Conservation (phyloP, 2,888 invertebrate genomes). For the Bimastos eiseni region DNA sequence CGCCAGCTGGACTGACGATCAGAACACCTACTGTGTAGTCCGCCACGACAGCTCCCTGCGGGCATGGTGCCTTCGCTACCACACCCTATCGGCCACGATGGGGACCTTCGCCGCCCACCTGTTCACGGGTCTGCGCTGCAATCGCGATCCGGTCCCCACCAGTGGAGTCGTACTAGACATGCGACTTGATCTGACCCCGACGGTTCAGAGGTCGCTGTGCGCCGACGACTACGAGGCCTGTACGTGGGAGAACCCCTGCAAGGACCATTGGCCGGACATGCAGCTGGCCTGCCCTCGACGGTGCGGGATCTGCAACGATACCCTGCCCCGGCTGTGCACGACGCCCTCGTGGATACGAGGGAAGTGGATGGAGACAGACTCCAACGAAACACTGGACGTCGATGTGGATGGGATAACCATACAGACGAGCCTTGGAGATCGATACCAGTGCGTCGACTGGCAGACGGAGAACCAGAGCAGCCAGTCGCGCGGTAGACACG, state of each 20-base stretch:
- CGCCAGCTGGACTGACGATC: slow-evolving; percentile 17
- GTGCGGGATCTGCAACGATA: slow-evolving; percentile 23
- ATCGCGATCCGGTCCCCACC: neutral
- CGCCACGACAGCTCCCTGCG: neutral
- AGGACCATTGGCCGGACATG: neutral
- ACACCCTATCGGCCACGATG: neutral
- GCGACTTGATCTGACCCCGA: neutral
- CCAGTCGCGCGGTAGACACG: neutral
- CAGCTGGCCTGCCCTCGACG: slow-evolving; percentile 18
- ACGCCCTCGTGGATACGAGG: slow-evolving; percentile 13
- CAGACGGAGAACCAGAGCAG: neutral
- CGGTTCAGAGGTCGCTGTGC: neutral
- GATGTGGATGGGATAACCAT: neutral
- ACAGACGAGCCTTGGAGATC: neutral
- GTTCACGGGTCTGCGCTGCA: slow-evolving; percentile 17
- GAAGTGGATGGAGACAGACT: neutral
- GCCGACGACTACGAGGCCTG: slow-evolving; percentile 28
- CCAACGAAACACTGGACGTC: neutral
- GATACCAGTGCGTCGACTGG: slow-evolving; percentile 2
- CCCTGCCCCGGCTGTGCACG: neutral
- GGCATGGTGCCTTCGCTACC: slow-evolving; percentile 28
- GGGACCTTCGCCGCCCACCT: slow-evolving; percentile 15
- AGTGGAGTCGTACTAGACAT: neutral
- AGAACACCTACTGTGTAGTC: neutral
- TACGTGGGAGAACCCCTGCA: neutral